Base-by-base conservation (phyloP, 2,113 vertebrate genomes). In the Thamnaconus septentrionalis region DNA sequence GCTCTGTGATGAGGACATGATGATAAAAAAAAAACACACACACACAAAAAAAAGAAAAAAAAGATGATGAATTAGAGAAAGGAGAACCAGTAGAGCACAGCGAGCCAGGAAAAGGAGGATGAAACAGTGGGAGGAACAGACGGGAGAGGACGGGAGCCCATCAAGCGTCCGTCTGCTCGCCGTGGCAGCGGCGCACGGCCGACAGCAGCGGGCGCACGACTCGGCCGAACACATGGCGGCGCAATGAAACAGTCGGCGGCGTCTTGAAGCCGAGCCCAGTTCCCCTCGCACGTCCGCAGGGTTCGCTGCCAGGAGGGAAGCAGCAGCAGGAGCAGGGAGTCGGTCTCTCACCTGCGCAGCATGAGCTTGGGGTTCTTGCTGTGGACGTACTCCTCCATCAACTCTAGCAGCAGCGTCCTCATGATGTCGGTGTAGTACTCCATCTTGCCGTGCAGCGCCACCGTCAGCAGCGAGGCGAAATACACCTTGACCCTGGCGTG, bases 391-490 rank as follows among this genome's bases (percentile, higher is more conserved):
- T 97, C 94, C 66, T 94, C 95, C 95, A 98, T 98, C 79, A 99
- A 92, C 78, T 98, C 95, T 79, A 98, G 88, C 87, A 99, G 92
- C 71, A 98, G 92, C 0, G 95, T 97, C 58, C 94, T 94, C 96
- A 99, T 96, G 79, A 99, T 98, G 83, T 98, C 96, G 0, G 95
- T 98, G 89, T 98, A 98, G 76, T 98, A 99, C 83, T 98, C 97
- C 71, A 98, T 91, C 73, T 98, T 98, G 58, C 96, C 97, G 3
- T 98, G 97, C 67, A 98, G 91, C 0, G 97, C 97, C 49, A 98
- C 96, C 0, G 97, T 99, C 86, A 98, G 91, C 79, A 98, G 87
- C 1, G 97, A 99, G 2, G 97, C 96, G 45, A 98, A 97, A 84
- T 98, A 98, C 31, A 96, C 97, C 85, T 95, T 98, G 66, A 92